Evolutionary conservation across 2,797 vertebrate genomes (phyloP).

Genomic region (Lithobates pipiens): DNA sequence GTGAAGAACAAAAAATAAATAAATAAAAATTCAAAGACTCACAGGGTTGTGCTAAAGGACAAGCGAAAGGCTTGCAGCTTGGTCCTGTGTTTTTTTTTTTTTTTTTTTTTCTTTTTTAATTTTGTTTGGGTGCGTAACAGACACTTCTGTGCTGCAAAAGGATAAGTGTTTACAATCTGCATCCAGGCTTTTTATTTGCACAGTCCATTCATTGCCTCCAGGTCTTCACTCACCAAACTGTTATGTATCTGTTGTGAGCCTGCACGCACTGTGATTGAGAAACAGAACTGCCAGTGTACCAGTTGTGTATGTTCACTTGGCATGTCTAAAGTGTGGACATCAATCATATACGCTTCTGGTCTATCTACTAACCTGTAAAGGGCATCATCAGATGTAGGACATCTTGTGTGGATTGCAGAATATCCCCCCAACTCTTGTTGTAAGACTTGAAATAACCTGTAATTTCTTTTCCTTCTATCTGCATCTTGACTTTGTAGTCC

Average conservation of each 20-base stretch:
- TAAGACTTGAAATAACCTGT: slow-evolving; percentile 86
- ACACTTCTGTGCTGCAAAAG: slow-evolving; percentile 34
- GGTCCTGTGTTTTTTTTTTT: slow-evolving; percentile 8
- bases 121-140: slow-evolving; percentile 33
- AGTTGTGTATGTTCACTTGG: slow-evolving; percentile 67
- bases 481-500: slow-evolving; percentile 77
- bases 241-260: slow-evolving; percentile 44
- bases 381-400: slow-evolving; percentile 82
- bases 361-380: slow-evolving; percentile 71
- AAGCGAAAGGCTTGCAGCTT: not conserved
- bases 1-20: slow-evolving; percentile 16
- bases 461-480: slow-evolving; percentile 63
- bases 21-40: not conserved
- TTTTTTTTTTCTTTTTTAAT: slow-evolving; percentile 6
- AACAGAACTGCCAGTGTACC: slow-evolving; percentile 35
- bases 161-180: slow-evolving; percentile 20
- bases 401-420: slow-evolving; percentile 82
- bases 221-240: slow-evolving; percentile 35
- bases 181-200: slow-evolving; percentile 22
- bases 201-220: slow-evolving; percentile 21
- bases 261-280: slow-evolving; percentile 54
- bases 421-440: slow-evolving; percentile 72
- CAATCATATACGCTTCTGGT: slow-evolving; percentile 73
- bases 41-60: slow-evolving; percentile 2
- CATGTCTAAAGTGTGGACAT: slow-evolving; percentile 75